These are phyloP conservation scores for Oxycera nigricornis DNA, from an alignment of 2,888 invertebrate species.

Conservation along the genomic window DNA sequence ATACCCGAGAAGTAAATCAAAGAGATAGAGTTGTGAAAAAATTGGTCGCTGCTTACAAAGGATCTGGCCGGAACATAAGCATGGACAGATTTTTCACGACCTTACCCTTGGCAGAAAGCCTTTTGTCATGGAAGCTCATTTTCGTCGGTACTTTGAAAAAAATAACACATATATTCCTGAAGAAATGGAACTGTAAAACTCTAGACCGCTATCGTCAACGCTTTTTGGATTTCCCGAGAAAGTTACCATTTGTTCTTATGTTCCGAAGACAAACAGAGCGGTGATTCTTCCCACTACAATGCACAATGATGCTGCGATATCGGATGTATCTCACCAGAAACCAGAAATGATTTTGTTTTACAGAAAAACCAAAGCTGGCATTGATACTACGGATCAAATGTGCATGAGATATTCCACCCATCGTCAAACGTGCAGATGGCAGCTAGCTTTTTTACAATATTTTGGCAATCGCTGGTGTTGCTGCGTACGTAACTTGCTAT, in stretches of 20 bases:
- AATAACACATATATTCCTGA: not conserved
- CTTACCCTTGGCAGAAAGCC: conserved; percentile 2
- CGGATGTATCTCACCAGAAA: not conserved
- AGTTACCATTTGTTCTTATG: not conserved
- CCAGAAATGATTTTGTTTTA: conserved; percentile 21
- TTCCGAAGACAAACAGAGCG: not conserved
- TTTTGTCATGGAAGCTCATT: not conserved
- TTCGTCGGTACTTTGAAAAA: not conserved
- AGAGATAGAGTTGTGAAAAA: conserved; percentile 27
- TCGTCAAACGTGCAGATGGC: conserved; percentile 13
- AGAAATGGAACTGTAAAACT: not conserved
- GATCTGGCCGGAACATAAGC: not conserved
- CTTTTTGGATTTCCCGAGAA: not conserved
- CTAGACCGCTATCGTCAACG: not conserved
- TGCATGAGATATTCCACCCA: not conserved
- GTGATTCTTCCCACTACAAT: not conserved
- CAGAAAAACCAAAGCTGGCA: not conserved
- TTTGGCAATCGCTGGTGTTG: not conserved
- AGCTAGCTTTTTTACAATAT: not conserved
- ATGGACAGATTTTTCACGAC: conserved; percentile 36
- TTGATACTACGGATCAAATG: conserved; percentile 14
- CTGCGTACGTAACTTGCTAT: too few species aligned
- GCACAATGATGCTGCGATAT: not conserved
- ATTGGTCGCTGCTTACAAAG: conserved; percentile 7
- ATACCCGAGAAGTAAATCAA: conserved; percentile 34